Evolutionary conservation across 1,140 invertebrate species (phyloP), one percentile per base, ranked within the genome.

Genomic region (Scaptodrosophila lebanonensis): DNA sequence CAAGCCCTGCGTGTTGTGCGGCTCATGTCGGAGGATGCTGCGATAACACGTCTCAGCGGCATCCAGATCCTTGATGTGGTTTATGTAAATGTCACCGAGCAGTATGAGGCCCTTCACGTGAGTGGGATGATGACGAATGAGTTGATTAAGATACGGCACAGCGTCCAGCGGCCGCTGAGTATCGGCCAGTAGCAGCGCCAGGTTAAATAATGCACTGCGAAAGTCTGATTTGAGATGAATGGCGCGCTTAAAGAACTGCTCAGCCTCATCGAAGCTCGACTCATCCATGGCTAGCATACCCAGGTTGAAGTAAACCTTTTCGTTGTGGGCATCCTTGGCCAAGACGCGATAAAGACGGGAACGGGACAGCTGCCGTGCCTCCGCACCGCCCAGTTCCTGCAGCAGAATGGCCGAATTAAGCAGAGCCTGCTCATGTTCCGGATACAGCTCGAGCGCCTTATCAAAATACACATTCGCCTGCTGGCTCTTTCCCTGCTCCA

Each of bases 251-350:
- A 97, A 97, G 92, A 94, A 97, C 32, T 93, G 91, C 85, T 97
- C 95, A 0, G 97, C 96, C 63, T 93, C 92, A n/a, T 91, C 90
- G 15, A 92, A 93, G 82, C 97, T 93, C 22, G 93, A 91, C 79
- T 97, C 95, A 86, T 98, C 97, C 96, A 98, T 98, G 11, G 95
- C 95, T 25, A 99, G 88, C 97, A 98, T 98, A 49, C 95, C 96
- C 32, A 98, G 89, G 88, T 98, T 98, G 85, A 98, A 99, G 86
- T 95, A 94, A 1, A 97, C 94, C 47, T 95, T 89, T 82, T 97
- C 95, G 84, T 97, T 97, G 43, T 91, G 92, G 0, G 91, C 86
- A 64, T 92, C 95, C 88, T 94, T 95, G 60, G 92, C 90, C 15
- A 97, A 87, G 4, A 98, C 89, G 64, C 95, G 94, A 7, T 95